Conservation (phyloP, 1,140 invertebrate genomes). For the Trachymyrmex septentrionalis region DNA sequence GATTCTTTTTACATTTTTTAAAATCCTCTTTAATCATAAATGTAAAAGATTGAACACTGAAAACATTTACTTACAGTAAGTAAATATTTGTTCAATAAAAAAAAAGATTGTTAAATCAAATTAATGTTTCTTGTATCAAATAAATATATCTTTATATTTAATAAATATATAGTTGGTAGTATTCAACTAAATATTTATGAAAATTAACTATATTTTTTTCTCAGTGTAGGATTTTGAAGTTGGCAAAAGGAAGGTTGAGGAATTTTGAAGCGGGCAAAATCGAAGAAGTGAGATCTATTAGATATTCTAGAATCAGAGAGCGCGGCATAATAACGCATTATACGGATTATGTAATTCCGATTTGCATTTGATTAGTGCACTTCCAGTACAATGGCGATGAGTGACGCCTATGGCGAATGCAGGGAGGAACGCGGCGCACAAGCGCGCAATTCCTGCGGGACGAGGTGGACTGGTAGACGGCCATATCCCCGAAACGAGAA, state of each 20-base stretch:
- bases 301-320: slow-evolving; percentile 4
- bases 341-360: slow-evolving; percentile 57
- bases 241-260: neutral
- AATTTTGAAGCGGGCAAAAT: slow-evolving; percentile 2
- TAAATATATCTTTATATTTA: no score
- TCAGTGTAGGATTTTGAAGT: neutral
- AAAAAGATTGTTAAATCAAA: no score
- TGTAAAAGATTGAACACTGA: neutral
- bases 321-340: slow-evolving; percentile 12
- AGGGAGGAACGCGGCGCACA: slow-evolving; percentile 54
- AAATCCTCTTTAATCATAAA: neutral
- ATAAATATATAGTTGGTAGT: no score
- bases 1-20: neutral
- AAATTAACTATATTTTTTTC: no score
- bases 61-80: no score
- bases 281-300: neutral
- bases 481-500: slow-evolving; percentile 72
- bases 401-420: slow-evolving; percentile 61
- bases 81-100: no score
- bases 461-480: slow-evolving; percentile 67
- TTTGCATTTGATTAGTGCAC: slow-evolving; percentile 59
- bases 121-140: no score
- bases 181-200: no score
- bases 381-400: slow-evolving; percentile 56
- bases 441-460: slow-evolving; percentile 65